Evolutionary conservation across 2,888 invertebrate genomes (phyloP).

Genomic region (Orchesellides sinensis): DNA sequence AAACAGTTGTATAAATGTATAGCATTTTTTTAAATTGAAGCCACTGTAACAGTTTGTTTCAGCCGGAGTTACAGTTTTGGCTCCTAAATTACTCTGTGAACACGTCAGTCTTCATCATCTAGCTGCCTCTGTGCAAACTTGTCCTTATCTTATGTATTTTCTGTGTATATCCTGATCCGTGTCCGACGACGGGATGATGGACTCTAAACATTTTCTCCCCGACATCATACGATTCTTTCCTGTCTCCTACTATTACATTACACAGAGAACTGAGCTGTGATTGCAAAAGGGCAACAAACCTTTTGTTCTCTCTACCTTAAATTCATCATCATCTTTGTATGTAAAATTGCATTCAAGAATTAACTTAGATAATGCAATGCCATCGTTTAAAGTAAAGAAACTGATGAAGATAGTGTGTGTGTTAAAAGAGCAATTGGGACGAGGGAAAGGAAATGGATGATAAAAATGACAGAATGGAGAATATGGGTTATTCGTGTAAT

Average conservation of each 20-base stretch:
- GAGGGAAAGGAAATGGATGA: slow-evolving; percentile 19
- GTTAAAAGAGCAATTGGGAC: slow-evolving; percentile 23
- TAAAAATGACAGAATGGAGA: too few relatives aligned
- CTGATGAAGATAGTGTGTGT: slow-evolving; percentile 28
- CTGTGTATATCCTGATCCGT: slow-evolving; percentile 22
- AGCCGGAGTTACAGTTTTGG: slow-evolving; percentile 13
- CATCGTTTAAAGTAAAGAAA: slow-evolving; percentile 29
- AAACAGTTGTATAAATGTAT: slow-evolving; percentile 49
- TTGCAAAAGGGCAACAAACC: slow-evolving; percentile 57
- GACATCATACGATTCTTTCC: not conserved
- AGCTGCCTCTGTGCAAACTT: slow-evolving; percentile 51
- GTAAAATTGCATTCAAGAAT: slow-evolving; percentile 44
- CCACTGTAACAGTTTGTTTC: not conserved
- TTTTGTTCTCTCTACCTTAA: slow-evolving; percentile 40
- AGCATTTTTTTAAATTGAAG: slow-evolving; percentile 20
- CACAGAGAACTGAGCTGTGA: slow-evolving; percentile 20
- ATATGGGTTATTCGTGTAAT: too few relatives aligned
- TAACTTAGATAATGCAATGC: slow-evolving; percentile 5
- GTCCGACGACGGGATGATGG: slow-evolving; percentile 5
- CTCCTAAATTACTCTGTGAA: slow-evolving; percentile 56
- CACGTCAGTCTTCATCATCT: slow-evolving; percentile 45
- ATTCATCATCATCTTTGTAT: slow-evolving; percentile 36
- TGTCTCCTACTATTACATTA: not conserved
- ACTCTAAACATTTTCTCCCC: not conserved
- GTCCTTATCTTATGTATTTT: too few relatives aligned